A percentile compares a stretch with the other conserved stretches of the same genome.
Conservation (phyloP, 1,140 invertebrate species). For the Caenorhabditis remanei region DNA sequence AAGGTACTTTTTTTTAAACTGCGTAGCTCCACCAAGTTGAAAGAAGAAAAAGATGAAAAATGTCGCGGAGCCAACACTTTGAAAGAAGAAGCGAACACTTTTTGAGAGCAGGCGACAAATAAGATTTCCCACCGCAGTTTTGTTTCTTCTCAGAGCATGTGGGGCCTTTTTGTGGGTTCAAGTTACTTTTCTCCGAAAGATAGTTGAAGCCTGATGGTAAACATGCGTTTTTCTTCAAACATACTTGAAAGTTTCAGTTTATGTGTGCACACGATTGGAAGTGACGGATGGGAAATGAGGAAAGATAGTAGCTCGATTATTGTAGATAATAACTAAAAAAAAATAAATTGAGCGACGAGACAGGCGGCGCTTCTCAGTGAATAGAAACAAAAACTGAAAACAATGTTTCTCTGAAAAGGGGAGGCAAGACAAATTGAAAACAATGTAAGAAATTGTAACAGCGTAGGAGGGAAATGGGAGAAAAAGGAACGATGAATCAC, state of each 20-base stretch:
- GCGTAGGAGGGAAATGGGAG: background rate
- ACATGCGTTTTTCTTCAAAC: conserved; percentile 26
- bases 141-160: background rate
- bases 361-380: too few relatives aligned
- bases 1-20: background rate
- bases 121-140: conserved; percentile 6
- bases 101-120: background rate
- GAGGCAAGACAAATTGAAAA: background rate
- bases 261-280: background rate
- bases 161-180: background rate
- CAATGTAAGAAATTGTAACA: background rate
- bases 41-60: too few relatives aligned
- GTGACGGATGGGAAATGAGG: background rate
- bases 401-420: background rate
- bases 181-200: conserved; percentile 10
- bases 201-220: background rate
- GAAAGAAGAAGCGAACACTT: background rate
- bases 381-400: too few relatives aligned
- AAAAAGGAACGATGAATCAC: background rate
- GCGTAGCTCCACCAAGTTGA: background rate
- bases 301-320: background rate
- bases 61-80: background rate
- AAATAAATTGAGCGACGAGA: background rate
- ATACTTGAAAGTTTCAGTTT: conserved; percentile 15
- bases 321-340: background rate